Percentiles rank a stretch among this genome's conserved stretches.
Conservation (phyloP, 2,797 vertebrate genomes). For the Simalia tracyae region DNA sequence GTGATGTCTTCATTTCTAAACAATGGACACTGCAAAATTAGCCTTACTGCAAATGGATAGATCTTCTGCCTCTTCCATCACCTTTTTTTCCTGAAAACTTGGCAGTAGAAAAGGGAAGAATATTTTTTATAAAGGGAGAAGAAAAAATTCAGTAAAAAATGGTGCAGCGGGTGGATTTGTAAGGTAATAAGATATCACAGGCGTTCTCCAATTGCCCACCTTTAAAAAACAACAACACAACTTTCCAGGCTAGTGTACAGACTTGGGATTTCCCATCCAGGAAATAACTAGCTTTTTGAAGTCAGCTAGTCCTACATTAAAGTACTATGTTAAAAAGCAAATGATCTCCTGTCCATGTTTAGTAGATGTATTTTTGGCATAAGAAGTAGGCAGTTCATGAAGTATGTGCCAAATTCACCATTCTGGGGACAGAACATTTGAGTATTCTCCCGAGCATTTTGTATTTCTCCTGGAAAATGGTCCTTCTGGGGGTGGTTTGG, state of each 20-base stretch:
- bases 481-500: background rate
- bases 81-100: background rate
- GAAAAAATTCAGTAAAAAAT: background rate
- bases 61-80: too few species aligned
- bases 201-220: background rate
- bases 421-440: background rate
- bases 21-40: background rate
- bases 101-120: background rate
- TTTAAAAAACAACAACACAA: background rate
- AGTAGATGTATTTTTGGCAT: too few species aligned
- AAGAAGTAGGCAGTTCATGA: background rate
- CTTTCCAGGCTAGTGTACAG: background rate
- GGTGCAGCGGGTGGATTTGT: too few species aligned
- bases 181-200: background rate
- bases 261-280: background rate
- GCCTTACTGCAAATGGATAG: background rate
- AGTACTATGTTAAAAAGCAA: background rate
- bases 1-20: background rate
- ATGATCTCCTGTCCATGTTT: background rate
- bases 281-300: background rate
- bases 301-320: background rate
- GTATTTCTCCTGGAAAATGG: background rate
- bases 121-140: background rate
- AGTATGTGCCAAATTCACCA: background rate
- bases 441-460: background rate